Evolutionary conservation across 2,888 invertebrate species (phyloP).

Genomic region (Panorpa germanica): DNA sequence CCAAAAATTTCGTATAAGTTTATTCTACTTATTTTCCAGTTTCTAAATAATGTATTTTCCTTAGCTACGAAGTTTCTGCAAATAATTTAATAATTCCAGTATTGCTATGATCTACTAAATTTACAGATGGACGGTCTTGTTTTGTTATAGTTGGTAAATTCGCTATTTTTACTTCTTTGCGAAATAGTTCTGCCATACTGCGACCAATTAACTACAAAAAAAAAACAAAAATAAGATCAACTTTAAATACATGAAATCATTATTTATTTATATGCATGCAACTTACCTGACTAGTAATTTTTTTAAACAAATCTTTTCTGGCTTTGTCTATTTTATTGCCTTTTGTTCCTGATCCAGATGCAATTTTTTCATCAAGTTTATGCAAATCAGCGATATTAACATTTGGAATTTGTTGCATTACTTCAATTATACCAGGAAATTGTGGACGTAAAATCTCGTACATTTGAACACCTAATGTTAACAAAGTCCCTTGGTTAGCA

Average conservation of each 20-base stretch:
- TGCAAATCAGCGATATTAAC: constrained; percentile 64
- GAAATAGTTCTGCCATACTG: constrained; percentile 73
- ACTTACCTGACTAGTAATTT: constrained; percentile 59
- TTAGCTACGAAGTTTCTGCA: too few species aligned
- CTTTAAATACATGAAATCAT: not conserved
- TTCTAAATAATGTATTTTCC: too few species aligned
- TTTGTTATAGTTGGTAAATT: constrained; percentile 57
- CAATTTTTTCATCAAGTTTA: constrained; percentile 70
- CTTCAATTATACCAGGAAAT: constrained; percentile 47
- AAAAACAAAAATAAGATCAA: constrained; percentile 10
- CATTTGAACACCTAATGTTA: constrained; percentile 65
- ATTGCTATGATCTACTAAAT: not conserved
- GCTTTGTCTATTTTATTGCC: constrained; percentile 73
- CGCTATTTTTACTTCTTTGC: constrained; percentile 70
- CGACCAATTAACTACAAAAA: constrained; percentile 53
- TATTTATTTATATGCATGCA: not conserved
- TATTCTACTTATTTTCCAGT: too few species aligned
- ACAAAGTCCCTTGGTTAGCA: constrained; percentile 61
- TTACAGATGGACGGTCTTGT: not conserved
- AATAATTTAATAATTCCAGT: too few species aligned
- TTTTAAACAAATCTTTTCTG: constrained; percentile 81
- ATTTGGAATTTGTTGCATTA: constrained; percentile 65
- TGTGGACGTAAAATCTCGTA: constrained; percentile 67
- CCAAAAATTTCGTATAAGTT: too few species aligned
- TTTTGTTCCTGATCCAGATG: constrained; percentile 37